A percentile compares a stretch with the other conserved stretches of the same genome.
Evolutionary conservation across 1,140 invertebrate genomes (phyloP).

Genomic region (Ceratina australensis): DNA sequence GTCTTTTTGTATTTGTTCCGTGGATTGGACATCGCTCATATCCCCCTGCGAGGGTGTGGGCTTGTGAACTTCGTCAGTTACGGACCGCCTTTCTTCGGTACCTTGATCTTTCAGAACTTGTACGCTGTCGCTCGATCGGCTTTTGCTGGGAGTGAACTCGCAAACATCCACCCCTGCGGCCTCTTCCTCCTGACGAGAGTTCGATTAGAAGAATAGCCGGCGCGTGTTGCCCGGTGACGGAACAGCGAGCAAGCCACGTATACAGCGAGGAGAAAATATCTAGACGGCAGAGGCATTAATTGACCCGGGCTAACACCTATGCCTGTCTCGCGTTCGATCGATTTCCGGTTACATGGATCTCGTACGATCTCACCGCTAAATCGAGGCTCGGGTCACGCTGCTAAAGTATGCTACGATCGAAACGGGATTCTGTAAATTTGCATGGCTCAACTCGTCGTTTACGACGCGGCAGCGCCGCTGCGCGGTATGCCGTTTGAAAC

Average conservation of each 20-base stretch:
- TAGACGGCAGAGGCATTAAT: not conserved
- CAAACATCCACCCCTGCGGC: conserved; percentile 1
- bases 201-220: conserved; percentile 22
- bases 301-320: not conserved
- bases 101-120: conserved; percentile 32
- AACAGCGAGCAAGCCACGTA: not conserved
- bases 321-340: not conserved
- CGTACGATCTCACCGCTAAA: not conserved
- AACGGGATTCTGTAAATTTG: conserved; percentile 33
- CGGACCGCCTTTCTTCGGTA: not conserved
- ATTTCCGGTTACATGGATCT: not conserved
- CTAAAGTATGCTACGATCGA: conserved; percentile 5
- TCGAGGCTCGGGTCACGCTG: not conserved
- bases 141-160: not conserved
- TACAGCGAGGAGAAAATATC: not conserved
- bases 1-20: not conserved
- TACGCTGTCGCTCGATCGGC: conserved; percentile 4
- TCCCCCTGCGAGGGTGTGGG: conserved; percentile 1
- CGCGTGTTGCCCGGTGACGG: not conserved
- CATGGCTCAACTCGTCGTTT: not conserved
- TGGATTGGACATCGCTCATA: conserved; percentile 29
- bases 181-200: not conserved
- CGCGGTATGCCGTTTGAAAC: not conserved
- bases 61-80: conserved; percentile 5
- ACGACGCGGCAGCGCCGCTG: not conserved